Conservation (phyloP, 1,140 invertebrate genomes). For the Geopemphigus sp. region DNA sequence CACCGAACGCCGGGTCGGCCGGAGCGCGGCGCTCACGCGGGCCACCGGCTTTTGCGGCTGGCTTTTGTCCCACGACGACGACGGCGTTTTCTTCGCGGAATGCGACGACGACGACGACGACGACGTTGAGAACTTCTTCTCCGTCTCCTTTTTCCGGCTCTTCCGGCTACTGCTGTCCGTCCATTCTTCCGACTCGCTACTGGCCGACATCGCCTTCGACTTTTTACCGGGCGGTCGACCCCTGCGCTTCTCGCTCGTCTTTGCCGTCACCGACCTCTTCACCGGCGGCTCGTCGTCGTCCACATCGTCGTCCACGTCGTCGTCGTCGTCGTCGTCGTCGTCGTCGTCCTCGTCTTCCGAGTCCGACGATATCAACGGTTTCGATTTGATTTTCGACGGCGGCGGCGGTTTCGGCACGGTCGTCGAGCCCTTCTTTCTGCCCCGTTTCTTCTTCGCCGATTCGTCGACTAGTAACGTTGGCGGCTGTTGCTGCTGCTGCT, state of each 20-base stretch:
- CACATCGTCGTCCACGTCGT: constrained; percentile 17
- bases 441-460: constrained; percentile 46
- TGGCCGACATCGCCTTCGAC: constrained; percentile 42
- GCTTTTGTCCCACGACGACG: constrained; percentile 31
- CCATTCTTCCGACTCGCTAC: constrained; percentile 52
- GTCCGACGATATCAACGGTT: constrained; percentile 50
- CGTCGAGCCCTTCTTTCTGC: constrained; percentile 46
- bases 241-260: constrained; percentile 49
- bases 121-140: constrained; percentile 5
- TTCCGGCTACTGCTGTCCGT: constrained; percentile 41
- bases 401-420: constrained; percentile 45
- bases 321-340: not conserved
- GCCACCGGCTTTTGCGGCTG: constrained; percentile 51
- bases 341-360: constrained; percentile 52
- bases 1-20: constrained; percentile 49
- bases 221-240: constrained; percentile 49
- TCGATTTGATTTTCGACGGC: constrained; percentile 36
- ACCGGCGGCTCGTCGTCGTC: constrained; percentile 48
- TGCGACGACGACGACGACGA: constrained; percentile 1
- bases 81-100: constrained; percentile 33
- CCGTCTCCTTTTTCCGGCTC: constrained; percentile 16
- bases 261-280: not conserved
- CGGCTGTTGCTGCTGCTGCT: constrained; percentile 8
- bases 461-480: too few relatives aligned
- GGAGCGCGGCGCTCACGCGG: constrained; percentile 51